These are phyloP conservation scores for Oreotrochilus melanogaster DNA, from an alignment of 2,113 vertebrate species.

Conservation along the genomic window DNA sequence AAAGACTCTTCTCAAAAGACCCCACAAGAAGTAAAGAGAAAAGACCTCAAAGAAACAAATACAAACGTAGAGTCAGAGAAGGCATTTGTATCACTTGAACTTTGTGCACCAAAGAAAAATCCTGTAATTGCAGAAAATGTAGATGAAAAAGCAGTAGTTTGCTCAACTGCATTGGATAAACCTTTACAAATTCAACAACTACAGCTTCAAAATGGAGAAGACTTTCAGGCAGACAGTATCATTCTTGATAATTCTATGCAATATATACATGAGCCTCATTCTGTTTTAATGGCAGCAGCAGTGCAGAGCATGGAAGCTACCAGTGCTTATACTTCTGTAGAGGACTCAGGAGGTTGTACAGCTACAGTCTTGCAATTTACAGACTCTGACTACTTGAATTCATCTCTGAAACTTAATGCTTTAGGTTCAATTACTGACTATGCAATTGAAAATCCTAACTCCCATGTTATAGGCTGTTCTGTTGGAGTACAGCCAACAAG, in stretches of 20 bases:
- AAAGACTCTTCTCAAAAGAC: conserved; percentile 39
- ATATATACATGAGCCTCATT: not conserved
- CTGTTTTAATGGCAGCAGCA: conserved; percentile 44
- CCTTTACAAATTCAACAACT: conserved; percentile 3
- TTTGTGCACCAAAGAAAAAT: conserved; percentile 54
- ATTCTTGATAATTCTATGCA: conserved; percentile 40
- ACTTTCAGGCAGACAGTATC: not conserved
- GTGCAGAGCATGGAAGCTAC: conserved; percentile 12
- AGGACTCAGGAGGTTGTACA: conserved; percentile 59
- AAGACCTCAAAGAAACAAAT: conserved; percentile 5
- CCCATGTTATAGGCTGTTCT: conserved; percentile 27
- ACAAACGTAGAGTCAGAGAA: conserved; percentile 18
- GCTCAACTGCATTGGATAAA: not conserved
- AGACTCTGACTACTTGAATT: conserved; percentile 51
- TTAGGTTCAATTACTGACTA: conserved; percentile 47
- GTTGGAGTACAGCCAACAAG: conserved; percentile 62
- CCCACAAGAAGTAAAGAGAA: conserved; percentile 19
- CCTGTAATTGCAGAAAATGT: not conserved
- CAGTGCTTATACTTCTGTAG: not conserved
- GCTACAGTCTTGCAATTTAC: conserved; percentile 63
- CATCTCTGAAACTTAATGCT: conserved; percentile 53
- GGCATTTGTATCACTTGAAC: conserved; percentile 22
- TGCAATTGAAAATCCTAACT: conserved; percentile 42
- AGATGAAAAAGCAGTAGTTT: not conserved
- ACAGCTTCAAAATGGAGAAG: not conserved